Evolutionary conservation across 2,888 invertebrate species (phyloP).

Genomic region (Pachymerium ferrugineum): DNA sequence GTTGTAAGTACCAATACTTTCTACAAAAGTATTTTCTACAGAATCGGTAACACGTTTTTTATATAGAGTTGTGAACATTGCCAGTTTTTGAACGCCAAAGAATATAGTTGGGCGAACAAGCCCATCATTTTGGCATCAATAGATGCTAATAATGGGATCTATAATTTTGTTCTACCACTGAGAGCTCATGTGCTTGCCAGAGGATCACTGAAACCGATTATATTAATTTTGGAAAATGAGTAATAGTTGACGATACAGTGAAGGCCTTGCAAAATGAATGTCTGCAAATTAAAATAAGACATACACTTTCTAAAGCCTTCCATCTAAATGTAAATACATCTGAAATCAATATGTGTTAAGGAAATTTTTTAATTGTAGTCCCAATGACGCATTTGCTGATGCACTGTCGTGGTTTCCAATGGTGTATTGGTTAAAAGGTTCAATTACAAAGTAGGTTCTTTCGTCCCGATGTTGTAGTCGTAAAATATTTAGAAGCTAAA

Average conservation of each 20-base stretch:
- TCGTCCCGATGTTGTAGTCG: too few relatives aligned
- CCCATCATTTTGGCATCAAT: conserved; percentile 95
- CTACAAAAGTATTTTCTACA: neutral
- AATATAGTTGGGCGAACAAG: conserved; percentile 90
- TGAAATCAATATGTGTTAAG: too few relatives aligned
- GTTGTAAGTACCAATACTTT: conserved; percentile 32
- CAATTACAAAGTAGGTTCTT: conserved; percentile 75
- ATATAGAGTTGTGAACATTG: conserved; percentile 84
- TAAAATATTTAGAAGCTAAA: neutral
- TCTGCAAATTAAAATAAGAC: neutral
- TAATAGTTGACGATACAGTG: too few relatives aligned
- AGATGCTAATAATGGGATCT: conserved; percentile 93
- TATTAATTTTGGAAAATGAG: conserved; percentile 75
- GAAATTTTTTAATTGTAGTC: conserved; percentile 55
- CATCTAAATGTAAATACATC: too few relatives aligned
- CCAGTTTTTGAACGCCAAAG: conserved; percentile 82
- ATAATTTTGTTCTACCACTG: conserved; percentile 95
- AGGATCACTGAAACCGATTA: conserved; percentile 90
- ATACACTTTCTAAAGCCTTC: neutral
- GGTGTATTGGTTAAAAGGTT: conserved; percentile 97
- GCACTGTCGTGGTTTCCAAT: conserved; percentile 94
- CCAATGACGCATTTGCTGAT: conserved; percentile 87
- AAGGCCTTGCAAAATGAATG: neutral
- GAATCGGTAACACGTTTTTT: neutral
- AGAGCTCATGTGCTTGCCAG: conserved; percentile 91